Evolutionary conservation across 2,113 vertebrate genomes (phyloP).

Genomic region (Perca schrenkii): DNA sequence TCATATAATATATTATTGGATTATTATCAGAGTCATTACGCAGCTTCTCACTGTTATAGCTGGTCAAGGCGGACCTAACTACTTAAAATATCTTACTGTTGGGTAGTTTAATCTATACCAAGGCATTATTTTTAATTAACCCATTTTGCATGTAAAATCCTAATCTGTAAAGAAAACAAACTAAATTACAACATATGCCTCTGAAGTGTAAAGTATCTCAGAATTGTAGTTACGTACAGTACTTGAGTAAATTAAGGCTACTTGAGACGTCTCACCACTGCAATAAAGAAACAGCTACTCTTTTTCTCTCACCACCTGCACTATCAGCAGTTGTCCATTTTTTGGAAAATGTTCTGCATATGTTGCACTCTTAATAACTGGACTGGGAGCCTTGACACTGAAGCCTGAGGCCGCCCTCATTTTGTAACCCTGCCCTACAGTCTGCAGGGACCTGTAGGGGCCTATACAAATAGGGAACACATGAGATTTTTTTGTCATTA

Average conservation of each 20-base stretch:
- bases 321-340: background rate
- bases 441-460: background rate
- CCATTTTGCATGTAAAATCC: background rate
- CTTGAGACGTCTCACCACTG: background rate
- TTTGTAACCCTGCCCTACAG: background rate
- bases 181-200: background rate
- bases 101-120: background rate
- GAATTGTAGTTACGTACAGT: background rate
- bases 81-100: background rate
- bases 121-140: background rate
- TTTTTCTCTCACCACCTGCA: background rate
- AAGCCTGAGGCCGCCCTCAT: conserved; percentile 11
- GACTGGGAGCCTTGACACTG: conserved; percentile 7
- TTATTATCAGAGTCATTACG: background rate
- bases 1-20: background rate
- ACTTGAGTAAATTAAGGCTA: background rate
- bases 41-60: background rate
- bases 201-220: background rate
- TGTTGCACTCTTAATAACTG: conserved; percentile 12
- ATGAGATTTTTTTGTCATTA: background rate
- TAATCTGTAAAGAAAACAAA: background rate
- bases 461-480: background rate
- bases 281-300: background rate
- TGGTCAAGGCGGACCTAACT: background rate
- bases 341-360: conserved; percentile 22